A percentile compares a stretch with the other conserved stretches of the same genome.
phyloP scores from a whole-genome alignment of 2,113 vertebrate genomes.

The Lycocorax pyrrhopterus region DNA sequence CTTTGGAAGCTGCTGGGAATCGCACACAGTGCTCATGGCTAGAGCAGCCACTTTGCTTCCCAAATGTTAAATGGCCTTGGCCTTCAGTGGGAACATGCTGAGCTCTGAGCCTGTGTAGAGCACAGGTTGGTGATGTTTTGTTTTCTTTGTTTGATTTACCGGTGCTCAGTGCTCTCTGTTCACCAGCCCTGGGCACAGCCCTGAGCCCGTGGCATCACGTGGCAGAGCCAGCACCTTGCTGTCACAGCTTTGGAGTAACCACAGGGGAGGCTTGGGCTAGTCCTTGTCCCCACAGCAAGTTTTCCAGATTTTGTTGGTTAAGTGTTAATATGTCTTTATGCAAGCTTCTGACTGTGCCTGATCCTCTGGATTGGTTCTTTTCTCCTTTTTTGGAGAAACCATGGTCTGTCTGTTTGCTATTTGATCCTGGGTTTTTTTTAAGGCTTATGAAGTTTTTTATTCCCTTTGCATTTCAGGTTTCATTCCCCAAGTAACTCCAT shows the following conservation, averaged over 20 bases:
- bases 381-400: conserved; percentile 33
- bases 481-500: not conserved
- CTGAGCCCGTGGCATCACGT: accelerated
- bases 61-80: not conserved
- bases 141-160: not conserved
- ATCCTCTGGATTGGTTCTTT: not conserved
- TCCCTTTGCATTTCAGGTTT: not conserved
- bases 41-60: not conserved
- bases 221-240: not conserved
- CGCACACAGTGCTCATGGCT: accelerated
- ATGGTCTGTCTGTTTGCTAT: not conserved
- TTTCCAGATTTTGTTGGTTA: not conserved
- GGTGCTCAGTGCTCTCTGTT: not conserved
- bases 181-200: not conserved
- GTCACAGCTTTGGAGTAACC: not conserved
- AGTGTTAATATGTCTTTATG: not conserved
- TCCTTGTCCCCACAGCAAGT: not conserved
- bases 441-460: not conserved
- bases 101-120: not conserved
- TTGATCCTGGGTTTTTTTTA: not conserved
- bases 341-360: not conserved
- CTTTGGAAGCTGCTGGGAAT: not conserved
- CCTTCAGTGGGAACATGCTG: not conserved
- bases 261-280: not conserved
- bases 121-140: not conserved